Evolutionary conservation across 2,113 vertebrate species (phyloP).

Genomic region (Butorides virescens): DNA sequence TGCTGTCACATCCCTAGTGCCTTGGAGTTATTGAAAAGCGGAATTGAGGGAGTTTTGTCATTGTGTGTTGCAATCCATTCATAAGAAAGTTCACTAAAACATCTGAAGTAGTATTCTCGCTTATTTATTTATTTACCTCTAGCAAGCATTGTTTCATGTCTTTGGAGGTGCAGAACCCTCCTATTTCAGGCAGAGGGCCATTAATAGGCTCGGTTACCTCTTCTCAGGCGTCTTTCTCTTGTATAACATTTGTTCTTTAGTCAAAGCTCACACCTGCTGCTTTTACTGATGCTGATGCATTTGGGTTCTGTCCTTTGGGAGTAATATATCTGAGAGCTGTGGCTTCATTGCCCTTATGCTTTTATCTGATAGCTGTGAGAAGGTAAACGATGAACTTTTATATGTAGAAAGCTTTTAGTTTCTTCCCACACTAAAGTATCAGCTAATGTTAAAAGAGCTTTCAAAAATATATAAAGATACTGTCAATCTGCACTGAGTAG

Average conservation of each 20-base stretch:
- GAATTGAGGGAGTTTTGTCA: constrained; percentile 95
- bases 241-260: constrained; percentile 50
- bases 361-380: constrained; percentile 73
- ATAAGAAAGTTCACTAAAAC: constrained; percentile 86
- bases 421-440: constrained; percentile 75
- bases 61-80: constrained; percentile 94
- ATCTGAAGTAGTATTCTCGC: constrained; percentile 60
- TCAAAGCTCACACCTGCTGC: constrained; percentile 63
- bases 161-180: background rate
- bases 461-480: constrained; percentile 79
- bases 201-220: constrained; percentile 41
- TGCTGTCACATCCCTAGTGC: constrained; percentile 95
- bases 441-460: constrained; percentile 78
- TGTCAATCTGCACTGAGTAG: constrained; percentile 73
- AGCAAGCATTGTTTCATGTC: background rate
- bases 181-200: background rate
- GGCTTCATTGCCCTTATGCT: constrained; percentile 66
- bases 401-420: constrained; percentile 73
- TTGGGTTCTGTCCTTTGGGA: constrained; percentile 63
- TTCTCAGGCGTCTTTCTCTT: background rate
- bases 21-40: constrained; percentile 98
- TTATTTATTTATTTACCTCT: constrained; percentile 63
- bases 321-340: constrained; percentile 61
- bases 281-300: constrained; percentile 47
- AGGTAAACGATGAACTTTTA: constrained; percentile 75